Evolutionary conservation across 1,140 invertebrate genomes (phyloP).

Genomic region (Andrena cerasifolii): DNA sequence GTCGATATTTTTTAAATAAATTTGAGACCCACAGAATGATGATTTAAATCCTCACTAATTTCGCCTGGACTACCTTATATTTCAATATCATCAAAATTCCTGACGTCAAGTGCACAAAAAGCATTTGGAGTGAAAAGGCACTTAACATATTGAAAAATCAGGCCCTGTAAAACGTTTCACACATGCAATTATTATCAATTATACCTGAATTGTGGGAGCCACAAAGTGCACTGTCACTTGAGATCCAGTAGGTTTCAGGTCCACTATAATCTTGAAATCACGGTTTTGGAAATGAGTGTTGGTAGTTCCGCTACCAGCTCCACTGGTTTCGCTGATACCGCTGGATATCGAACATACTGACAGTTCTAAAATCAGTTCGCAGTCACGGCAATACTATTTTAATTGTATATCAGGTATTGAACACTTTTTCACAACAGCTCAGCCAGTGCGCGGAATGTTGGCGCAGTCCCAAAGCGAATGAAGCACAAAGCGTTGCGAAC

Average conservation of each 20-base stretch:
- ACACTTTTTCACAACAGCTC: constrained; percentile 33
- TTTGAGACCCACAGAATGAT: no score
- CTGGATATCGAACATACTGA: constrained; percentile 85
- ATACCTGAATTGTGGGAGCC: constrained; percentile 76
- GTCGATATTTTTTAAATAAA: no score
- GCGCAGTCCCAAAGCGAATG: neutral
- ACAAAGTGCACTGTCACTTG: constrained; percentile 88
- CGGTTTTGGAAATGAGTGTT: constrained; percentile 86
- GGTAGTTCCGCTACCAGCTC: constrained; percentile 76
- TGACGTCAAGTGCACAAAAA: no score
- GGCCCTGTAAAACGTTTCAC: no score
- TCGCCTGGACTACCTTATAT: no score
- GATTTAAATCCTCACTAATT: no score
- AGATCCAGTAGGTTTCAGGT: constrained; percentile 86
- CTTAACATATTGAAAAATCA: no score
- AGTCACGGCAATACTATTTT: constrained; percentile 37
- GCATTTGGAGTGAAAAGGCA: no score
- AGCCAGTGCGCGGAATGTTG: constrained; percentile 6
- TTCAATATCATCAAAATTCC: no score
- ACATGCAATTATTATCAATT: no score
- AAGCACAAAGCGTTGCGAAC: neutral
- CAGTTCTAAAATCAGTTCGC: constrained; percentile 79
- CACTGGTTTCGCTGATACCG: constrained; percentile 82
- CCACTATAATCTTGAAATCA: constrained; percentile 94
- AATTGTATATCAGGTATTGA: constrained; percentile 29